Evolutionary conservation across 2,113 vertebrate genomes (phyloP).

Genomic region (Stigmatopora argus): DNA sequence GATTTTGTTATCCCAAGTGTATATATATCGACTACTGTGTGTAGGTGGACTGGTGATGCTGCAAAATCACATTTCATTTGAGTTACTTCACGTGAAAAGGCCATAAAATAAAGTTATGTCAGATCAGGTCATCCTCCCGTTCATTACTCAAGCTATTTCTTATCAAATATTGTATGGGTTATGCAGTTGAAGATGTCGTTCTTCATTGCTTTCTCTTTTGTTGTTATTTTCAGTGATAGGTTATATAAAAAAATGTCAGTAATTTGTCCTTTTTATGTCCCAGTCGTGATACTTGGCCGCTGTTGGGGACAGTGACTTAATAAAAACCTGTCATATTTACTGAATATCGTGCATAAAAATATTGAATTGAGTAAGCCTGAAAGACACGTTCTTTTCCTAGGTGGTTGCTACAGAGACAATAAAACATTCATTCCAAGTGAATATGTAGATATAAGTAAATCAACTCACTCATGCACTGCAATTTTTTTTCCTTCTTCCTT

Average conservation of each 20-base stretch:
- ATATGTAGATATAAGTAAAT: conserved; percentile 21
- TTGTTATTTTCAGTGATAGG: background rate
- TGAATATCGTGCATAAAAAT: background rate
- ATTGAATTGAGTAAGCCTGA: background rate
- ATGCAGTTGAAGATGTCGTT: too few species aligned
- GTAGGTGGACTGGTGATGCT: background rate
- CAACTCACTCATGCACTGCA: background rate
- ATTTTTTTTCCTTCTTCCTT: conserved; percentile 1
- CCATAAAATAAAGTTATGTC: too few species aligned
- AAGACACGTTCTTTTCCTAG: conserved; percentile 18
- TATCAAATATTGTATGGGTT: too few species aligned
- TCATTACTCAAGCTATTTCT: too few species aligned
- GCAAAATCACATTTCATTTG: too few species aligned
- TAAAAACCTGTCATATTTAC: background rate
- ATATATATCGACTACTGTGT: conserved; percentile 47
- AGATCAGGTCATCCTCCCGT: too few species aligned
- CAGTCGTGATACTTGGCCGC: background rate
- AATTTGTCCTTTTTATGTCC: too few species aligned
- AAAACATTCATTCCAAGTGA: conserved; percentile 30
- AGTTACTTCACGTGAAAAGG: too few species aligned
- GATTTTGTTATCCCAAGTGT: conserved; percentile 43
- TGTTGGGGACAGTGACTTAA: background rate
- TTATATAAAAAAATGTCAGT: too few species aligned
- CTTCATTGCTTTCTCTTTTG: too few species aligned
- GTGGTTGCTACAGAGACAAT: conserved; percentile 38